These are phyloP conservation scores for Ceratoteleas bidentatus DNA, from an alignment of 1,140 invertebrate species.

Conservation along the genomic window DNA sequence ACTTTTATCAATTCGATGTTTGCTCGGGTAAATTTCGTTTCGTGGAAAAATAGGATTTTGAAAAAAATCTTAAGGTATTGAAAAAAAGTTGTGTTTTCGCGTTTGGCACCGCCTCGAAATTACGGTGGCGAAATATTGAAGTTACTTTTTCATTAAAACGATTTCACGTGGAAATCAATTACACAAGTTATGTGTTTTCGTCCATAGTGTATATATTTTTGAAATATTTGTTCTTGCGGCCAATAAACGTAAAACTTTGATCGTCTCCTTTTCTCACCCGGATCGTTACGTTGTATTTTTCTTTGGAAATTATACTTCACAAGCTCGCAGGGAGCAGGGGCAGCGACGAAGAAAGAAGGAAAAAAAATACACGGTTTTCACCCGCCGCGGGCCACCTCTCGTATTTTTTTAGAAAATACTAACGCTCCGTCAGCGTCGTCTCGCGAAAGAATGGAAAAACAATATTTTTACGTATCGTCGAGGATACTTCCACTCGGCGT, in stretches of 20 bases:
- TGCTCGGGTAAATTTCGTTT: slow-evolving; percentile 22
- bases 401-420: slow-evolving; percentile 80
- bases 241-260: slow-evolving; percentile 65
- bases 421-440: slow-evolving; percentile 69
- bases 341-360: slow-evolving; percentile 62
- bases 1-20: slow-evolving; percentile 30
- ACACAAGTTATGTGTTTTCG: slow-evolving; percentile 23
- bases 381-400: slow-evolving; percentile 63
- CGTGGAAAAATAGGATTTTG: slow-evolving; percentile 10
- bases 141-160: slow-evolving; percentile 16
- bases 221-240: slow-evolving; percentile 54
- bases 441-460: slow-evolving; percentile 80
- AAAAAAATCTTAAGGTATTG: slow-evolving; percentile 5
- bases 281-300: slow-evolving; percentile 71
- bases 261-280: slow-evolving; percentile 66
- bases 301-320: slow-evolving; percentile 73
- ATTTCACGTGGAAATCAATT: slow-evolving; percentile 21
- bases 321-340: slow-evolving; percentile 31
- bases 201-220: slow-evolving; percentile 19
- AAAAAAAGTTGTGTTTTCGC: slow-evolving; percentile 1
- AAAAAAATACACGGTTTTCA: slow-evolving; percentile 74
- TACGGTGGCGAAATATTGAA: slow-evolving; percentile 10
- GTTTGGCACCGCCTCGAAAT: background rate
- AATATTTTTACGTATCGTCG: slow-evolving; percentile 79
- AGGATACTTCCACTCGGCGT: slow-evolving; percentile 68